Conservation (phyloP, 2,797 vertebrate species). For the Pelochelys cantorii region DNA sequence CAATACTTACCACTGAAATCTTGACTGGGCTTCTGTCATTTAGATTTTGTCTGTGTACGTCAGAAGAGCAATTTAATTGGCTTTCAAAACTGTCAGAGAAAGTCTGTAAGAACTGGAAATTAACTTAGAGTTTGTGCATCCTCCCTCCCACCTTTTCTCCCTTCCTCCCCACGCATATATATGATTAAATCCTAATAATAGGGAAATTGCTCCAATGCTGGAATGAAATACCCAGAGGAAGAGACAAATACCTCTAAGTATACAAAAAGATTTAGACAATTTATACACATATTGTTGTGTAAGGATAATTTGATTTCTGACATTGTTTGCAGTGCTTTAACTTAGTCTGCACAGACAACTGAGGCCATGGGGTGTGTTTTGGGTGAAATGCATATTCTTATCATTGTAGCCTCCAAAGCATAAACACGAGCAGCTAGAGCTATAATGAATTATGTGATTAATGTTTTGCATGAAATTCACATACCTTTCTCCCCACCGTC, state of each 20-base stretch:
- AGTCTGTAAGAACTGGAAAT: neutral
- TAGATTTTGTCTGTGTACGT: slow-evolving; percentile 10
- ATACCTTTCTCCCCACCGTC: neutral
- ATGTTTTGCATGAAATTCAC: neutral
- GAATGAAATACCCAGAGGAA: neutral
- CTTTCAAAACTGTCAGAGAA: neutral
- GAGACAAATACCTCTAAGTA: neutral
- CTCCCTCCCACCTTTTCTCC: neutral
- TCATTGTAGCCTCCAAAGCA: neutral
- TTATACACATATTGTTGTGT: neutral
- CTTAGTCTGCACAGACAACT: neutral
- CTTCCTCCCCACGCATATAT: neutral
- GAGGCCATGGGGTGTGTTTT: neutral
- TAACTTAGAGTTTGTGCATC: neutral
- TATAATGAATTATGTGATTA: neutral
- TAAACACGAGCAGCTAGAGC: accelerated
- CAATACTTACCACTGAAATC: neutral
- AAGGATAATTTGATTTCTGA: neutral
- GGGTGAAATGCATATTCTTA: neutral
- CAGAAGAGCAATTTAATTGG: neutral
- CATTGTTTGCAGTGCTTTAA: neutral
- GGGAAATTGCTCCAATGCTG: neutral
- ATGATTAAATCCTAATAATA: neutral
- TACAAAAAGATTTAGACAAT: neutral
- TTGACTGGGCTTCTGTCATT: neutral